Conservation (phyloP, 2,113 vertebrate genomes). For the Eretmochelys imbricata region DNA sequence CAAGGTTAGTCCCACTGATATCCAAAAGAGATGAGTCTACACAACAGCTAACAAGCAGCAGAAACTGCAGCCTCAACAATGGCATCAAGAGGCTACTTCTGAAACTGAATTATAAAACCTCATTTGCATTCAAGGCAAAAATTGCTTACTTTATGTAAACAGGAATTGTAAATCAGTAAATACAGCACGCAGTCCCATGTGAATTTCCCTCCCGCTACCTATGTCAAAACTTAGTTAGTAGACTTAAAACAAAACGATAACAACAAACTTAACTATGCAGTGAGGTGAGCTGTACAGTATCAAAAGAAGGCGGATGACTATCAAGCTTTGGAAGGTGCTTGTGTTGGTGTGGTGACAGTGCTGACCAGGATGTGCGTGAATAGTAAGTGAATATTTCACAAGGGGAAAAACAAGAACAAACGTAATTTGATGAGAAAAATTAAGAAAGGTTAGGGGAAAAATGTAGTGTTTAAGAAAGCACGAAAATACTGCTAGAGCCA, state of each 20-base stretch:
- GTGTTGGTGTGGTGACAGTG: neutral
- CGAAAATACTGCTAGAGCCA: neutral
- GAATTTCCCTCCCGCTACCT: neutral
- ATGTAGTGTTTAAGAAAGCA: neutral
- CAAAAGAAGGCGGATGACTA: neutral
- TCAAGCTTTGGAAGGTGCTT: neutral
- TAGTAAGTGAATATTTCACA: neutral
- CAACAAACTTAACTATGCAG: neutral
- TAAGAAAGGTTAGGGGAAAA: neutral
- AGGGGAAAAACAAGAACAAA: neutral
- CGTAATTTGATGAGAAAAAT: neutral
- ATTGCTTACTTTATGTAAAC: neutral
- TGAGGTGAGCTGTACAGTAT: neutral
- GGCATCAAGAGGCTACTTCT: neutral
- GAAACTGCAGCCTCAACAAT: fast-evolving
- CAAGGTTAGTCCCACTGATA: neutral
- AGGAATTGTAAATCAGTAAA: neutral
- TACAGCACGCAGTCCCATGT: neutral
- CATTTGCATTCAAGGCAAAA: slow-evolving; percentile 44
- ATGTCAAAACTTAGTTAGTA: neutral
- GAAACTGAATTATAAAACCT: slow-evolving; percentile 23
- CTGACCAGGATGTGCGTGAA: neutral
- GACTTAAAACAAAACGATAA: neutral
- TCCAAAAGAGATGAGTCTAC: neutral
- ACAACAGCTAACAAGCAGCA: neutral